Conservation (phyloP, 1,140 invertebrate species). For the Stegodyphus mimosarum region DNA sequence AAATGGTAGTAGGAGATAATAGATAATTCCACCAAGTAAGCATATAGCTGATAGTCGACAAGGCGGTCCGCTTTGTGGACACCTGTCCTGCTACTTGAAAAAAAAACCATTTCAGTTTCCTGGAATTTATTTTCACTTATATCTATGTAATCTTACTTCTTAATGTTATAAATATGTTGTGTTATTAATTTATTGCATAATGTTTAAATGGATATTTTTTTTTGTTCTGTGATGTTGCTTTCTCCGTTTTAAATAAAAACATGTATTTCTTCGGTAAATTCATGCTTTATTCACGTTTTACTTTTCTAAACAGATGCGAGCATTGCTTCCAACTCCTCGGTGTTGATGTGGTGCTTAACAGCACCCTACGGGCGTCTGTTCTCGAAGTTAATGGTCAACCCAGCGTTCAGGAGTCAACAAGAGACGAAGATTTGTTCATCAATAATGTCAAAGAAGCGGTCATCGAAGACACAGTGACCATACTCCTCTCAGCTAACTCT, state of each 20-base stretch:
- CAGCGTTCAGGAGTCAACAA: conserved; percentile 50
- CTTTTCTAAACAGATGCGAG: conserved; percentile 63
- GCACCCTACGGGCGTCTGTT: conserved; percentile 65
- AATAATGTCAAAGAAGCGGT: conserved; percentile 62
- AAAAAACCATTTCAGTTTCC: too few relatives aligned
- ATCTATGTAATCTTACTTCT: too few relatives aligned
- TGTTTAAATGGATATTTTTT: neutral
- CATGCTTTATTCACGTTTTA: neutral
- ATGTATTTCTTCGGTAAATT: neutral
- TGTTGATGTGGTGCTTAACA: conserved; percentile 66
- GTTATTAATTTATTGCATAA: neutral
- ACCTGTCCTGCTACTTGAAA: too few relatives aligned
- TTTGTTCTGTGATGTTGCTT: too few relatives aligned
- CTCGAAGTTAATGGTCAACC: conserved; percentile 65
- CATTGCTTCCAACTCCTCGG: conserved; percentile 67
- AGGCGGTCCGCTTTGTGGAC: too few relatives aligned
- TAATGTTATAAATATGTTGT: too few relatives aligned
- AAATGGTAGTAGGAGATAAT: too few relatives aligned
- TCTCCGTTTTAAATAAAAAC: neutral
- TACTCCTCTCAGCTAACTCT: conserved; percentile 58
- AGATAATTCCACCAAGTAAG: too few relatives aligned
- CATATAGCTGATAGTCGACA: too few relatives aligned
- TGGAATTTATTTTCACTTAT: too few relatives aligned
- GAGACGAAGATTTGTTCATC: conserved; percentile 54
- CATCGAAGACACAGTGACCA: conserved; percentile 62